Evolutionary conservation across 2,113 vertebrate genomes (phyloP), one percentile per base, ranked within the genome.

Genomic region (Zapornia atra): DNA sequence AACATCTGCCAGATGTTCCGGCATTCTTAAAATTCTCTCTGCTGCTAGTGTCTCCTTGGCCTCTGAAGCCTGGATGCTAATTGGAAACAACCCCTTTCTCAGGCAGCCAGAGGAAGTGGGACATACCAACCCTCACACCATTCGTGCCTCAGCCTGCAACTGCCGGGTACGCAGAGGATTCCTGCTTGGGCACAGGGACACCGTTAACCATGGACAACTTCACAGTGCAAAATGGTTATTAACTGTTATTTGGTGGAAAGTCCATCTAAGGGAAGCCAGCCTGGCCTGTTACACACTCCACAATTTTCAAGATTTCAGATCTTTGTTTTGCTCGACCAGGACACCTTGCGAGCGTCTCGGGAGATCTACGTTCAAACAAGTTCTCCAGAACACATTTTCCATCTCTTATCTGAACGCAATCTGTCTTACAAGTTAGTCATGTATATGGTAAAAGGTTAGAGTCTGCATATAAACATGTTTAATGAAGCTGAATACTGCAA

Each of bases 401-500:
- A 29, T 16, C 11, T 63, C 38, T 9, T 57, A 72, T 82, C 60
- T 63, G 73, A 81, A 40, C 33, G 18, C 40, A 87, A 56, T 82
- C 75, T 80, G 61, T 34, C 72, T 72, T n/a, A 48, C 69, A 17
- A 79, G 60, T 79, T 46, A 86, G 48, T 69, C 72, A 15, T 0
- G 9, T 79, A 40, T 15, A 9, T 53, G 60, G 34, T 20, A 31
- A n/a, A 88, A 54, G 69, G 73, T 60, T 48, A 0, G 17, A 71
- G 88, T 33, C 34, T 38, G 73, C 33, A 9, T 46, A 72, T 48
- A 85, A 89, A 91, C 77, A 64, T 29, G 83, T 36, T 87, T 93
- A 93, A 96, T 89, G 93, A 96, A 91, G 88, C 88, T 77, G 84
- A 96, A 90, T 65, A 40, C 66, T 82, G 66, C 86, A 72, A 87